Conservation (phyloP, 2,113 vertebrate species). For the Helogale parvula region DNA sequence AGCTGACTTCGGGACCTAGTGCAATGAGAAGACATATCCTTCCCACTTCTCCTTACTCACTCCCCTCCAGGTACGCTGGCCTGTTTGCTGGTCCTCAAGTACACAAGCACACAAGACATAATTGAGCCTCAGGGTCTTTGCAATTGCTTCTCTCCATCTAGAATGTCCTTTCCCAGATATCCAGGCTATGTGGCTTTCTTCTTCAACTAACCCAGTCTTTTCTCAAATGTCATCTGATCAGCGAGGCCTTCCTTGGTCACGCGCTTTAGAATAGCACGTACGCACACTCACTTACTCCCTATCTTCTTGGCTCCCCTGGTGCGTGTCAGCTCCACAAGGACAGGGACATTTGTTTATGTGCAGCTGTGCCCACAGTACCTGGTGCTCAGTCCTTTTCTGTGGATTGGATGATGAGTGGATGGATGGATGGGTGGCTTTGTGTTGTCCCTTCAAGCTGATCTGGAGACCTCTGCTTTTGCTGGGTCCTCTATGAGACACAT, state of each 20-base stretch:
- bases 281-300: not conserved
- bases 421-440: not conserved
- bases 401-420: too few species aligned
- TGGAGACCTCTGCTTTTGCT: not conserved
- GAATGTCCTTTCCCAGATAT: not conserved
- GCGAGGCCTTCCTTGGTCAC: not conserved
- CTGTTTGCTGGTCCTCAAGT: not conserved
- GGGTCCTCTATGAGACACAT: too few species aligned
- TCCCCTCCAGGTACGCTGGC: not conserved
- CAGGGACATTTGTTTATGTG: not conserved
- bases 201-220: not conserved
- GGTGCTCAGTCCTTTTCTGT: not conserved
- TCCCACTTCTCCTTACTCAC: accelerated
- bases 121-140: not conserved
- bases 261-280: not conserved
- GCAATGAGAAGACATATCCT: not conserved
- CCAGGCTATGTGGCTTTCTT: not conserved
- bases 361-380: not conserved
- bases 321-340: not conserved
- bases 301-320: not conserved
- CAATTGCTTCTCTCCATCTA: not conserved
- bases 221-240: not conserved
- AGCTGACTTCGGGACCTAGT: not conserved
- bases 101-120: too few species aligned
- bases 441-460: not conserved